A percentile compares a stretch with the other conserved stretches of the same genome.
Conservation (phyloP, 1,140 invertebrate genomes). For the Macrobrachium nipponense region DNA sequence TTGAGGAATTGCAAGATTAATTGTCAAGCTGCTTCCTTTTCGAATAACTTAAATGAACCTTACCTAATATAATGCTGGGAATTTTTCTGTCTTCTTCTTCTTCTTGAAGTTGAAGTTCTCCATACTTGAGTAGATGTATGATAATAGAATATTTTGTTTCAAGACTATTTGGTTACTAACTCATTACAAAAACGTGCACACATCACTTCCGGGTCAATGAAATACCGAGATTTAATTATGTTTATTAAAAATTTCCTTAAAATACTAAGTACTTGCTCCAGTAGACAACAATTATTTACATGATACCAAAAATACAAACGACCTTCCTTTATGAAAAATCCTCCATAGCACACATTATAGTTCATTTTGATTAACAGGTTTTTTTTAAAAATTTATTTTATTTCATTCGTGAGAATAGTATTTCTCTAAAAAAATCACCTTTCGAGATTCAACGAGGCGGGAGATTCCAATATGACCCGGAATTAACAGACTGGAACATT, state of each 20-base stretch:
- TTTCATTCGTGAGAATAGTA: slow-evolving; percentile 42
- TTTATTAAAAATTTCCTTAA: slow-evolving; percentile 62
- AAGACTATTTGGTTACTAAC: too few species aligned
- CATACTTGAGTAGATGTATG: too few species aligned
- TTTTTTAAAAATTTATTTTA: slow-evolving; percentile 44
- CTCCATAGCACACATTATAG: slow-evolving; percentile 60
- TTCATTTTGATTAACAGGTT: slow-evolving; percentile 61
- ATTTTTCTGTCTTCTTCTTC: too few species aligned
- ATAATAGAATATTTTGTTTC: too few species aligned
- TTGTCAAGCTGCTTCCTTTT: too few species aligned
- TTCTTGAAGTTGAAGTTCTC: too few species aligned
- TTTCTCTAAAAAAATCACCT: slow-evolving; percentile 37
- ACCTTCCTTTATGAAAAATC: slow-evolving; percentile 58
- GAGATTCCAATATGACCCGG: slow-evolving; percentile 51
- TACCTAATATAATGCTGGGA: too few species aligned
- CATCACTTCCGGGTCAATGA: not conserved
- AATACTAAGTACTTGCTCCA: slow-evolving; percentile 62
- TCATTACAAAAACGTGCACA: too few species aligned
- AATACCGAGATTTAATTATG: slow-evolving; percentile 48
- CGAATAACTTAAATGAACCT: too few species aligned
- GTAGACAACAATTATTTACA: slow-evolving; percentile 61
- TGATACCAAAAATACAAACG: slow-evolving; percentile 61
- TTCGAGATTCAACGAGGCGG: slow-evolving; percentile 55
- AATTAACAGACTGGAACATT: slow-evolving; percentile 30
- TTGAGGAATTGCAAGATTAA: too few species aligned